Evolutionary conservation across 2,888 invertebrate species (phyloP).

Genomic region (Chydorus sphaericus): DNA sequence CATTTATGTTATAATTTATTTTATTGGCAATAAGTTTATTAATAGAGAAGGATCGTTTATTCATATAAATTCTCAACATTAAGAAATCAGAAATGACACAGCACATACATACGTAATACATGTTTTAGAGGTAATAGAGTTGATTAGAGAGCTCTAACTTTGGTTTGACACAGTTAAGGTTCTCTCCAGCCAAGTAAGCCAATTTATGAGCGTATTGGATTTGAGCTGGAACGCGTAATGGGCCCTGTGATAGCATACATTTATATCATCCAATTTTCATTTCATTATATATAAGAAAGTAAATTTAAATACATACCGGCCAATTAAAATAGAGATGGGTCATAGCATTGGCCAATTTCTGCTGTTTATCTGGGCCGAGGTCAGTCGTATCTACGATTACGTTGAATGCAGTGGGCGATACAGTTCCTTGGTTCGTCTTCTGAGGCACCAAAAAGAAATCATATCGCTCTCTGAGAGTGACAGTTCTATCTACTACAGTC

Average conservation of each 20-base stretch:
- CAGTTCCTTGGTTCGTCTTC: constrained; percentile 73
- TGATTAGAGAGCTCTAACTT: neutral
- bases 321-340: constrained; percentile 85
- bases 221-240: constrained; percentile 73
- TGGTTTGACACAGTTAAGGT: neutral
- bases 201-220: constrained; percentile 91
- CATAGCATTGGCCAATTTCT: constrained; percentile 70
- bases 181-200: constrained; percentile 72
- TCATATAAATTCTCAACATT: too few relatives aligned
- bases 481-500: constrained; percentile 68
- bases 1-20: too few relatives aligned
- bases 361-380: constrained; percentile 55
- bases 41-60: too few relatives aligned
- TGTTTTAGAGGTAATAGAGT: neutral
- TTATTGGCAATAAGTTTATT: too few relatives aligned
- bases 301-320: constrained; percentile 38
- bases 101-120: too few relatives aligned
- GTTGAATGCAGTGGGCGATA: constrained; percentile 79
- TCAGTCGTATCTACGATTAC: constrained; percentile 59
- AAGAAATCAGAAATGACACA: too few relatives aligned
- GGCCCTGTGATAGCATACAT: constrained; percentile 31
- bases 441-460: constrained; percentile 87
- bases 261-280: neutral
- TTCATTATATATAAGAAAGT: neutral
- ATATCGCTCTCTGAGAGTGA: constrained; percentile 60